Base-by-base conservation (phyloP, 2,888 invertebrate genomes). In the Lycophotia porphyrea region DNA sequence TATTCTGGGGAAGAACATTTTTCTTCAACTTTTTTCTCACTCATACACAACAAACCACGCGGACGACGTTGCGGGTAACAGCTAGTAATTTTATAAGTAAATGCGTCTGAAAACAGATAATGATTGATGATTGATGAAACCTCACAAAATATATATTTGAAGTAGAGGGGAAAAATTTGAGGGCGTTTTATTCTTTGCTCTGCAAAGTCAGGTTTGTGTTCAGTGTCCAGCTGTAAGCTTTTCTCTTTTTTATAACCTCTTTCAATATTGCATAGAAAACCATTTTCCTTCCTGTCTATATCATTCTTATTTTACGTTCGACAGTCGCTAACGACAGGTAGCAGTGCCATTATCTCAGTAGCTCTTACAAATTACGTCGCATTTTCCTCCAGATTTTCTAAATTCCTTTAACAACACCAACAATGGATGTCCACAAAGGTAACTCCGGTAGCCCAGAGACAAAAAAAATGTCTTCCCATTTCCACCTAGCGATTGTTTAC, bases 401-500 rank as follows among this genome's bases (percentile, higher is more conserved):
- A 86, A 84, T 77, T 86, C 81, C 76, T 77, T 81, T 79, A 80
- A 86, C 74, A 70, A 73, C 55, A 64, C 36, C 67, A 80, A 88
- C 88, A 88, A 88, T 88, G 69, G 80, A 78, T 80, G 87, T 76
- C 85, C 76, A 87, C 82, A 87, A 88, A 82, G 84, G 74, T 84
- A 88, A 88, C 86, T 90, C 92, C 92, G 86, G 93, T 93, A 92
- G 93, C 93, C 39, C 73, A 61, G 71, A 71, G 76, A 88, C 88
- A 88, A 88, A 88, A 88, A 87, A 88, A 88, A 88, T 88, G 82
- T 86, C 88, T 87, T 85, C 75, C 92, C 90, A 93, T 94, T 94
- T 93, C 93, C 93, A 93, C 92, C 91, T 89, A 88, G 92, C 92
- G 90, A 92, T 92, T 93, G 93, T 93, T 92, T 94, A 94, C 95